Conservation (phyloP, 2,797 vertebrate genomes). For the Fringilla coelebs region DNA sequence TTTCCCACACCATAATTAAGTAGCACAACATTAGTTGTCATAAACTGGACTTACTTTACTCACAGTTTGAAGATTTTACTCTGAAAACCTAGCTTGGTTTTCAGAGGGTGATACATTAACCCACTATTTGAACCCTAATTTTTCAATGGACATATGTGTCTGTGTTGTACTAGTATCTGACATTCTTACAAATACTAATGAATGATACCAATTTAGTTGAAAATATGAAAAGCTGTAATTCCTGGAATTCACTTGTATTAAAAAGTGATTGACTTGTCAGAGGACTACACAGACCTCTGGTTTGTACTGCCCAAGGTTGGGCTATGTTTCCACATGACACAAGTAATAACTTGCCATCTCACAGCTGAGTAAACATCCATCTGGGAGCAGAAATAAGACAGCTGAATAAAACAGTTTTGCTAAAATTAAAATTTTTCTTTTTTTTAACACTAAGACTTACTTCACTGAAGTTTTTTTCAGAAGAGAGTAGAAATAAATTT, state of each 20-base stretch:
- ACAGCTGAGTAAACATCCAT: neutral
- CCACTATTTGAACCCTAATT: neutral
- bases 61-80: neutral
- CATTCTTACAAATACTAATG: neutral
- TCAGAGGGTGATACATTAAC: neutral
- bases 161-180: neutral
- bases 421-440: accelerated
- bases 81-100: neutral
- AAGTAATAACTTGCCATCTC: neutral
- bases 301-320: neutral
- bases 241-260: neutral
- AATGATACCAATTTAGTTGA: neutral
- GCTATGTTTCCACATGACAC: neutral
- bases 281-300: neutral
- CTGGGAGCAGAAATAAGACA: neutral
- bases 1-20: neutral
- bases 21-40: neutral
- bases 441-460: neutral
- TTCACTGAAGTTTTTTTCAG: neutral
- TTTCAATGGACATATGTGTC: neutral
- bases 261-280: neutral
- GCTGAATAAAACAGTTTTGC: neutral
- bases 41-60: neutral
- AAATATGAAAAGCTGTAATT: neutral
- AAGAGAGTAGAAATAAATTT: neutral